Percentiles rank a stretch among this genome's conserved stretches.
Conservation (phyloP, 2,113 vertebrate genomes). For the Panurus biarmicus region DNA sequence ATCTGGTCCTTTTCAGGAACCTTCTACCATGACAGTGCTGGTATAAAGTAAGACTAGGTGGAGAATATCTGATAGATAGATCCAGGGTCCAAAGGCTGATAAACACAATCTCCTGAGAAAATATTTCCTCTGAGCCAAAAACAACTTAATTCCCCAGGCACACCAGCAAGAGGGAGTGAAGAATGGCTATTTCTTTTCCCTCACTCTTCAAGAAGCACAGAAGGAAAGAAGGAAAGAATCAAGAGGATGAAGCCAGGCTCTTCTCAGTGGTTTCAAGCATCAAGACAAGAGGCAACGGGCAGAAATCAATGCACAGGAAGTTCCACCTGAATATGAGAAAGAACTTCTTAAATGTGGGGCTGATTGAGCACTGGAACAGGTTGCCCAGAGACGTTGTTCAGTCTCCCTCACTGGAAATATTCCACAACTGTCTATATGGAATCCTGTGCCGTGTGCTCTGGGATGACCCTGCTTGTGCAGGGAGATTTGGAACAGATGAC, state of each 20-base stretch:
- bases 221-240: not conserved
- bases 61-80: not conserved
- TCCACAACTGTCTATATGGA: not conserved
- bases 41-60: not conserved
- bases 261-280: not conserved
- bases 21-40: not conserved
- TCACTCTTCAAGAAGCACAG: not conserved
- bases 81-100: not conserved
- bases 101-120: not conserved
- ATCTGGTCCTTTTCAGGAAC: not conserved
- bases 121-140: not conserved
- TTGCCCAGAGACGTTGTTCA: not conserved
- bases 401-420: not conserved
- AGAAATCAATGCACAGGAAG: not conserved
- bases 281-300: not conserved
- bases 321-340: not conserved
- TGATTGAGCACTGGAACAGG: not conserved
- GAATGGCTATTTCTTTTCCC: not conserved
- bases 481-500: not conserved
- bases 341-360: not conserved
- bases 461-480: not conserved
- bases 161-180: not conserved
- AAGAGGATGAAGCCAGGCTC: not conserved
- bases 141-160: not conserved
- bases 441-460: not conserved